Percentiles rank a stretch among this genome's conserved stretches.
Conservation (phyloP, 2,113 vertebrate genomes). For the Hemicordylus capensis region DNA sequence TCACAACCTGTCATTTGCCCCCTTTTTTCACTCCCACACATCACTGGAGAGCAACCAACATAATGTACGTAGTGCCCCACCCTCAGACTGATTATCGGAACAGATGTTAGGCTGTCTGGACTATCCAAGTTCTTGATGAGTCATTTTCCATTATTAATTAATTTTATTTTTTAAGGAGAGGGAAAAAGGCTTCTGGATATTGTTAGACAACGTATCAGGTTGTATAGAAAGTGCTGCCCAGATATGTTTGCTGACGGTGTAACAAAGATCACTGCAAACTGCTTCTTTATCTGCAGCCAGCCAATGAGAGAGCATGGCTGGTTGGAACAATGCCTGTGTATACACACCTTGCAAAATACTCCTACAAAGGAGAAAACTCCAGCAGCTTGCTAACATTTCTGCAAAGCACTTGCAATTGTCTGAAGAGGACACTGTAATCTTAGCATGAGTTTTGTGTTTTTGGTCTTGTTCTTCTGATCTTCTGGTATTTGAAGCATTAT, state of each 20-base stretch:
- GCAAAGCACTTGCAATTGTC: conserved; percentile 3
- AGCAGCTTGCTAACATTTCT: neutral
- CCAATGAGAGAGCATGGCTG: conserved; percentile 3
- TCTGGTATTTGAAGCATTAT: conserved; percentile 37
- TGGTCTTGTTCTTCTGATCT: conserved; percentile 23
- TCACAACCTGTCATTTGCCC: too few species aligned
- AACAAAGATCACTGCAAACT: neutral
- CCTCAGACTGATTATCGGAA: too few species aligned
- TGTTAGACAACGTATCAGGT: neutral
- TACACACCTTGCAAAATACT: conserved; percentile 24
- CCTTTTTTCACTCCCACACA: too few species aligned
- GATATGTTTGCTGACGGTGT: neutral
- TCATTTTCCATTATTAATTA: neutral
- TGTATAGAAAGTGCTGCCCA: neutral
- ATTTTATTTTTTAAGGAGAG: neutral
- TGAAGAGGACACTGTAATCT: neutral
- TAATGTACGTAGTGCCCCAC: too few species aligned
- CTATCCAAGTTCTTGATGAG: neutral
- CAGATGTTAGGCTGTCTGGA: too few species aligned
- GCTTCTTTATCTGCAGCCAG: conserved; percentile 23
- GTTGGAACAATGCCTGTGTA: conserved; percentile 42
- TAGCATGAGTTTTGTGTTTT: neutral
- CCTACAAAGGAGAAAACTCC: neutral
- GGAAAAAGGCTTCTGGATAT: neutral
- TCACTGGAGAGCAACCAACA: too few species aligned